These are phyloP conservation scores for Trichechus manatus DNA, from an alignment of 2,113 vertebrate genomes.

Conservation along the genomic window DNA sequence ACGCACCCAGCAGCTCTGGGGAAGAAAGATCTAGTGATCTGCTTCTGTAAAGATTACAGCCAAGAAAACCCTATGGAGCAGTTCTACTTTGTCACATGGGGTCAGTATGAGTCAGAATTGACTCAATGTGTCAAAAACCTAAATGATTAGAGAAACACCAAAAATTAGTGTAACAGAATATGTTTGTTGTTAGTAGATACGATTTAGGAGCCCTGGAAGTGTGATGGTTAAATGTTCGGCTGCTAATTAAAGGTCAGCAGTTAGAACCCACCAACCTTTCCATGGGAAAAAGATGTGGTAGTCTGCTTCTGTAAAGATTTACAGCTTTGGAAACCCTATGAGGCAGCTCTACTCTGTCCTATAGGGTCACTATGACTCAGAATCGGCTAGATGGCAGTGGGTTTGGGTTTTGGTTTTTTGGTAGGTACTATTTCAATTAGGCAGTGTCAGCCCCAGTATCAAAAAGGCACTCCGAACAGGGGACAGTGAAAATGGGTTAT, in stretches of 20 bases:
- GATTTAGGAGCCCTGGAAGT: too few relatives aligned
- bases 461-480: background rate
- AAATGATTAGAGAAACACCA: background rate
- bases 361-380: too few relatives aligned
- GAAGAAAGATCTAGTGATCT: background rate
- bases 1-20: background rate
- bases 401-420: too few relatives aligned
- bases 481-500: background rate
- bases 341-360: too few relatives aligned
- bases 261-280: too few relatives aligned
- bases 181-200: background rate
- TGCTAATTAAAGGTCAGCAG: too few relatives aligned
- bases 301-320: too few relatives aligned
- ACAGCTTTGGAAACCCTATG: too few relatives aligned
- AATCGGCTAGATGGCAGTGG: too few relatives aligned
- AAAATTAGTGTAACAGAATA: background rate
- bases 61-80: background rate
- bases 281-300: too few relatives aligned
- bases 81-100: background rate
- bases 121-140: background rate
- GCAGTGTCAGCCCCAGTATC: background rate
- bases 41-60: background rate
- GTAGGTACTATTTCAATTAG: background rate
- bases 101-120: background rate
- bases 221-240: too few relatives aligned